A percentile compares a stretch with the other conserved stretches of the same genome.
These are phyloP conservation scores for Carterocephalus palaemon DNA, from an alignment of 2,888 invertebrate genomes.

Conservation along the genomic window DNA sequence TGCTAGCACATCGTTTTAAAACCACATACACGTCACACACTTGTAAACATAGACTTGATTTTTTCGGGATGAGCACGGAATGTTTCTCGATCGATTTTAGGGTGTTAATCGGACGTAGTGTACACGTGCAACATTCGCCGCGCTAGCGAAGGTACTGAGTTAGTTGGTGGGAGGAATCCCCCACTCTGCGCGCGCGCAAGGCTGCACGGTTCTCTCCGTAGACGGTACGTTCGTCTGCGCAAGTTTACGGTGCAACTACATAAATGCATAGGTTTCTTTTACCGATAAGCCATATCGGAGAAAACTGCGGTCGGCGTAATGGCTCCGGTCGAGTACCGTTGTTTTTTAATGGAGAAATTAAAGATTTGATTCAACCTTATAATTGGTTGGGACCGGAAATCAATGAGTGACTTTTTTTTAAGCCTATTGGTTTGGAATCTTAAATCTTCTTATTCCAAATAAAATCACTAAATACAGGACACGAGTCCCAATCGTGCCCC, in stretches of 20 bases:
- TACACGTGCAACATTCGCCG: constrained; percentile 49
- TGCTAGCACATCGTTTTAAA: constrained; percentile 32
- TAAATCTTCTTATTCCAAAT: too few relatives aligned
- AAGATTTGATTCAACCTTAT: too few relatives aligned
- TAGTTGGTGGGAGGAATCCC: constrained; percentile 45
- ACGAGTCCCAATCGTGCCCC: too few relatives aligned
- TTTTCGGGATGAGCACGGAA: constrained; percentile 32
- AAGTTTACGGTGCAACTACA: too few relatives aligned
- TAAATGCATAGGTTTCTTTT: constrained; percentile 46
- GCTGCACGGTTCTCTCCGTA: constrained; percentile 34
- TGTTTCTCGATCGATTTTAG: constrained; percentile 43
- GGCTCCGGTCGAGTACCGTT: constrained; percentile 28
- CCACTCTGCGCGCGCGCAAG: constrained; percentile 55
- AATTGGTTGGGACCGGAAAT: too few relatives aligned
- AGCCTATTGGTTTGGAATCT: too few relatives aligned
- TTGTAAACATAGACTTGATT: constrained; percentile 27
- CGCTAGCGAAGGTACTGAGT: constrained; percentile 58
- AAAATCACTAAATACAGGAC: too few relatives aligned
- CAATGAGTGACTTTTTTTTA: too few relatives aligned
- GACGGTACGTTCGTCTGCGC: too few relatives aligned
- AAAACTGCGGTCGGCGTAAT: constrained; percentile 37
- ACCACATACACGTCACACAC: constrained; percentile 27
- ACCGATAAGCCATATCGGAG: constrained; percentile 60
- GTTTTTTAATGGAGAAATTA: too few relatives aligned
- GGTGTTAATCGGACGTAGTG: constrained; percentile 33